Conservation (phyloP, 2,113 vertebrate genomes). For the Chrysochloris asiatica region DNA sequence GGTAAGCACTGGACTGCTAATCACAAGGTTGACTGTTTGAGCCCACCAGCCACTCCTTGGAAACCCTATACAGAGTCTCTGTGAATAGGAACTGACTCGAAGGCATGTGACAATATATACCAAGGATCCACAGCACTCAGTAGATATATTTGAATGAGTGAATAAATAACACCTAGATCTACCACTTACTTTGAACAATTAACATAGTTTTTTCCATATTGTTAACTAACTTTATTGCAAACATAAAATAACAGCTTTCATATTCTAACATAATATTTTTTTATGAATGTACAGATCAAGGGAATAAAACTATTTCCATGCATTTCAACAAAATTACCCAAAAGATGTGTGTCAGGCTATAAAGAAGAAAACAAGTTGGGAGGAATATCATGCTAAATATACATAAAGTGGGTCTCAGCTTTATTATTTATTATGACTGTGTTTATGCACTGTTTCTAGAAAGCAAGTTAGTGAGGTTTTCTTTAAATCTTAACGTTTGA, state of each 20-base stretch:
- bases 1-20: too few relatives aligned
- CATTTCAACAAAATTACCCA: neutral
- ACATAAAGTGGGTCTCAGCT: neutral
- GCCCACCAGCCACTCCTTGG: too few relatives aligned
- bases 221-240: constrained; percentile 4
- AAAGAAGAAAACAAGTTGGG: neutral
- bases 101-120: too few relatives aligned
- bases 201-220: neutral
- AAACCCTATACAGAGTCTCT: too few relatives aligned
- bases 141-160: neutral
- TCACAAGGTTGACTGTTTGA: too few relatives aligned
- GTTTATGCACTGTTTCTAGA: constrained; percentile 53
- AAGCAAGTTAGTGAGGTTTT: constrained; percentile 14
- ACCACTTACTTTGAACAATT: neutral
- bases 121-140: neutral
- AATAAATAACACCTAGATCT: neutral
- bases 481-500: constrained; percentile 58
- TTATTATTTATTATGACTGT: neutral
- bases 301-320: neutral
- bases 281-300: constrained; percentile 50
- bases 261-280: neutral
- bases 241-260: constrained; percentile 48
- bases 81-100: too few relatives aligned
- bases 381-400: neutral
- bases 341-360: neutral